phyloP scores from a whole-genome alignment of 2,888 invertebrate genomes.

The Drosophila tanythrix region DNA sequence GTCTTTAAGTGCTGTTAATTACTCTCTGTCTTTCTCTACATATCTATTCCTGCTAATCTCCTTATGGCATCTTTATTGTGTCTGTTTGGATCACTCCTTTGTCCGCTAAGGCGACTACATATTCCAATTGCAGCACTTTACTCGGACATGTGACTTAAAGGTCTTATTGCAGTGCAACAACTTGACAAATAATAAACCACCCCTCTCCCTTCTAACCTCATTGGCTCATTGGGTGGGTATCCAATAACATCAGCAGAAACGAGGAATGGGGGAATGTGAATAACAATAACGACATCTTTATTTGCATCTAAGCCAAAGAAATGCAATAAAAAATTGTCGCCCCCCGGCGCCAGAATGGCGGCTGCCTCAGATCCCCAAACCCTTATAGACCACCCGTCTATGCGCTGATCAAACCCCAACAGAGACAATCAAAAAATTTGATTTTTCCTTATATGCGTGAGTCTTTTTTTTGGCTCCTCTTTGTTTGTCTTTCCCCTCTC shows the following conservation, averaged over 20 bases:
- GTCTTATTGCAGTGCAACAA: conserved; percentile 26
- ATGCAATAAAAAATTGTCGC: conserved; percentile 62
- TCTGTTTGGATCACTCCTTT: conserved; percentile 10
- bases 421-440: conserved; percentile 67
- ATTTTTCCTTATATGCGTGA: conserved; percentile 79
- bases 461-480: conserved; percentile 54
- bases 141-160: conserved; percentile 29
- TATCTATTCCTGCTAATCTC: neutral
- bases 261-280: conserved; percentile 3
- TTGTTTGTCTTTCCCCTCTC: conserved; percentile 41
- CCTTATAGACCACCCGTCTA: neutral
- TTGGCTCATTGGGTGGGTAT: conserved; percentile 38
- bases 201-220: too few species aligned
- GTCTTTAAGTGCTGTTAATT: conserved; percentile 13
- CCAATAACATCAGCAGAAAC: conserved; percentile 41
- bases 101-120: conserved; percentile 3
- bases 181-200: conserved; percentile 1
- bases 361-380: neutral
- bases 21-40: neutral
- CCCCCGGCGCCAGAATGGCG: conserved; percentile 53
- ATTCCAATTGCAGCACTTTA: conserved; percentile 25
- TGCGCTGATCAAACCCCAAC: neutral
- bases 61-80: conserved; percentile 16
- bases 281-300: conserved; percentile 53
- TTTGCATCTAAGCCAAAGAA: conserved; percentile 56